These are phyloP conservation scores for Falcunculus frontatus DNA, from an alignment of 2,113 vertebrate species.

Conservation along the genomic window DNA sequence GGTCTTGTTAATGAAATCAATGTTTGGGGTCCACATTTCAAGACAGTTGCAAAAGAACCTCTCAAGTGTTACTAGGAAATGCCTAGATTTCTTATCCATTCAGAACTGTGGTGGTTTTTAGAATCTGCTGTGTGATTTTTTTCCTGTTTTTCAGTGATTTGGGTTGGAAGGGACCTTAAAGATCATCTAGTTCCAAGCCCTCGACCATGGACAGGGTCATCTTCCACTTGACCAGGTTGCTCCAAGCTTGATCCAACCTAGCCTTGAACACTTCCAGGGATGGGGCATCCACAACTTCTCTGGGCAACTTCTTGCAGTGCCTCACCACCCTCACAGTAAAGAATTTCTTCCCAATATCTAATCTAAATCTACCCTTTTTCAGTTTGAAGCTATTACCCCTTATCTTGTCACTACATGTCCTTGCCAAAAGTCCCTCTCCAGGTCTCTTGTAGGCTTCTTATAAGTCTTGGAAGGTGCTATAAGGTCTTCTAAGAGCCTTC, in stretches of 20 bases:
- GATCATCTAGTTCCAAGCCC: neutral
- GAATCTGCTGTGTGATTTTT: neutral
- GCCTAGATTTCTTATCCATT: neutral
- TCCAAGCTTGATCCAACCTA: neutral
- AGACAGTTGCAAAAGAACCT: neutral
- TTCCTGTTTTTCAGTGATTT: neutral
- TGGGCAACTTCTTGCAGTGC: neutral
- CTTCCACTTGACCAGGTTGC: neutral
- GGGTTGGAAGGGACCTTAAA: neutral
- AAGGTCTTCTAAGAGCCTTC: neutral
- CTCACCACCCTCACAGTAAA: neutral
- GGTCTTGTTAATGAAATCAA: neutral
- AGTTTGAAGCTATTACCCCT: neutral
- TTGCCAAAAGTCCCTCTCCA: neutral
- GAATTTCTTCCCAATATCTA: neutral
- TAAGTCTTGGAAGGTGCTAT: neutral
- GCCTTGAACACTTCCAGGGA: neutral
- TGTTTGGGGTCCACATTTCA: neutral
- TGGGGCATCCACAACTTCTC: neutral
- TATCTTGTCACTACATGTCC: neutral
- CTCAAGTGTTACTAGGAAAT: neutral
- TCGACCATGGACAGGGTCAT: rapidly evolving
- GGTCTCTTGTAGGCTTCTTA: neutral
- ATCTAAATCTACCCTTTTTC: neutral
- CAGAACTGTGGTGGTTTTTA: neutral